Conservation (phyloP, 2,888 invertebrate species). For the Agriopis aurantiaria region DNA sequence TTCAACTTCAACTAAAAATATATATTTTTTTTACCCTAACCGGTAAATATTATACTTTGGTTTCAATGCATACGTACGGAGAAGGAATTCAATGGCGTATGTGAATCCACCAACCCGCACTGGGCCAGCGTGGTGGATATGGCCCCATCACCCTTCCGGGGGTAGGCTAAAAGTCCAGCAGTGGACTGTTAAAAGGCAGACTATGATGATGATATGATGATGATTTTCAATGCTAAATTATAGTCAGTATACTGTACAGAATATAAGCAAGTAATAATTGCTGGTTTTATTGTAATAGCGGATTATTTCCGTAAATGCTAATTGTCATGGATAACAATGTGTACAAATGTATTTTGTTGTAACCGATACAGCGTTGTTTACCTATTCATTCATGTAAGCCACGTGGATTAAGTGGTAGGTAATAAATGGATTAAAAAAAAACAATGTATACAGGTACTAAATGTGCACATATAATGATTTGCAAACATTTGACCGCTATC, state of each 20-base stretch:
- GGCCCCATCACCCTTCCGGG: too few relatives aligned
- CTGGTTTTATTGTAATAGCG: constrained; percentile 17
- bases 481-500: constrained; percentile 1
- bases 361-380: constrained; percentile 20
- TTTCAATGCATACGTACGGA: too few relatives aligned
- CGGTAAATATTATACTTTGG: background rate
- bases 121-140: too few relatives aligned
- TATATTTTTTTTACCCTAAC: background rate
- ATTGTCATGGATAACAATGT: constrained; percentile 22
- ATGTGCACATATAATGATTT: background rate
- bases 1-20: too few relatives aligned
- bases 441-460: background rate
- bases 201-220: too few relatives aligned
- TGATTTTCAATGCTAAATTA: background rate
- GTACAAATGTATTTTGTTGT: constrained; percentile 30
- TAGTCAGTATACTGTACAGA: background rate
- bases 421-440: background rate
- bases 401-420: constrained; percentile 13
- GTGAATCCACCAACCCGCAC: too few relatives aligned
- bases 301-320: constrained; percentile 27
- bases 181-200: too few relatives aligned
- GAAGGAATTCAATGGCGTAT: too few relatives aligned
- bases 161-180: too few relatives aligned
- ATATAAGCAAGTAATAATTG: too few relatives aligned
- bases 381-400: constrained; percentile 27